Evolutionary conservation across 1,140 invertebrate genomes (phyloP).

Genomic region (Penaeus indicus): DNA sequence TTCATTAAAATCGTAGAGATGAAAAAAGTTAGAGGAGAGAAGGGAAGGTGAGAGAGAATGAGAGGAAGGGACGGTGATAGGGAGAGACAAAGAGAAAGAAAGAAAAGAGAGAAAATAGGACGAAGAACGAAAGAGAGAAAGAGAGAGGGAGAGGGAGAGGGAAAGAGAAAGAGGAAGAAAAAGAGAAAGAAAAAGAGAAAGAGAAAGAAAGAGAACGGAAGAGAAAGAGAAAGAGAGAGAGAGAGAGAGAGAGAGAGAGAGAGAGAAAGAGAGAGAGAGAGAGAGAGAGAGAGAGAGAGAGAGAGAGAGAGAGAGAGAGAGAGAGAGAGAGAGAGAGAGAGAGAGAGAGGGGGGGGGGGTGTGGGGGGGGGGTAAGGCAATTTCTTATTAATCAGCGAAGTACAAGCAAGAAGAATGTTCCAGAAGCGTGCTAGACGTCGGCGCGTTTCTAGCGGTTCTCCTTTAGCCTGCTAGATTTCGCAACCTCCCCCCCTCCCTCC

Average conservation of each 20-base stretch:
- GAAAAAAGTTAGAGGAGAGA: background rate
- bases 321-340: background rate
- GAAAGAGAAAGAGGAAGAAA: background rate
- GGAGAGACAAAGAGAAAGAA: background rate
- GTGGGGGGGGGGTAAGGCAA: background rate
- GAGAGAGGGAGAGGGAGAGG: slow-evolving; percentile 21
- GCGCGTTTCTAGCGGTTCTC: no score
- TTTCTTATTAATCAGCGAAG: no score
- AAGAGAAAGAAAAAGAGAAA: background rate
- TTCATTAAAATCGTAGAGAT: background rate
- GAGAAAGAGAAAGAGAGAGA: background rate
- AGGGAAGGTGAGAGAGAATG: background rate
- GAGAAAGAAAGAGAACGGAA: background rate
- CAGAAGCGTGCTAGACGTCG: no score
- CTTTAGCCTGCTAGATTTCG: no score
- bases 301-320: slow-evolving; percentile 22
- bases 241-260: background rate
- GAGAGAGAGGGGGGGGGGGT: background rate
- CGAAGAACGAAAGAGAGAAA: background rate
- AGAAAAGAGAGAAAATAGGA: background rate
- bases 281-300: slow-evolving; percentile 7
- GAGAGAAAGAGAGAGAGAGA: slow-evolving; percentile 1
- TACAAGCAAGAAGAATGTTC: no score
- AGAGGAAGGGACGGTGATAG: background rate
- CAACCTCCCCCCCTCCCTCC: no score